phyloP scores from a whole-genome alignment of 2,113 vertebrate species.

The Manacus vitellinus region DNA sequence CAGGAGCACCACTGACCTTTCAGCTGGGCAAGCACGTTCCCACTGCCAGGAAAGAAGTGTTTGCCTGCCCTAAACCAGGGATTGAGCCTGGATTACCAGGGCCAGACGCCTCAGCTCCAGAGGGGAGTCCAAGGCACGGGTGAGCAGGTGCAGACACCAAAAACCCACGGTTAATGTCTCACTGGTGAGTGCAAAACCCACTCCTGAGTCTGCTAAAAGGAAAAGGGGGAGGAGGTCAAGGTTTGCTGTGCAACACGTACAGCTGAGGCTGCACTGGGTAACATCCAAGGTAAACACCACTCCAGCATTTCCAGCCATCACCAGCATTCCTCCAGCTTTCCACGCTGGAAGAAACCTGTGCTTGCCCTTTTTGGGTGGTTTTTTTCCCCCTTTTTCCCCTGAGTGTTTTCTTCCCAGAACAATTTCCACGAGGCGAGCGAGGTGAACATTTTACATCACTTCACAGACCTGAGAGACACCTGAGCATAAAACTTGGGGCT shows the following conservation, averaged over 20 bases:
- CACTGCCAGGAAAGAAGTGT: accelerated
- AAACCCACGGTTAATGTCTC: accelerated
- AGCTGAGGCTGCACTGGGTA: constrained; percentile 14
- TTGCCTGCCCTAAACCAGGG: background rate
- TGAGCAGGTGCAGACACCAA: background rate
- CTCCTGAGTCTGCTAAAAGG: background rate
- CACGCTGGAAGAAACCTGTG: background rate
- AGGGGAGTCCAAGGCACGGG: background rate
- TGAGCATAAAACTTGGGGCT: background rate
- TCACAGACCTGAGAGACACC: background rate
- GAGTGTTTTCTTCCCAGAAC: background rate
- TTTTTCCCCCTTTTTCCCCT: accelerated
- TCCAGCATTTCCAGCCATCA: background rate
- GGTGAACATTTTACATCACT: background rate
- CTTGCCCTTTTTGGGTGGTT: background rate
- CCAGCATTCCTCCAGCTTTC: constrained; percentile 38
- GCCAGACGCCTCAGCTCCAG: background rate
- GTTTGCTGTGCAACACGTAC: background rate
- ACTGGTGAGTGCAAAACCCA: background rate
- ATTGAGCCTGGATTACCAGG: background rate
- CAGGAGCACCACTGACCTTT: background rate
- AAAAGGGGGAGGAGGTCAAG: constrained; percentile 12
- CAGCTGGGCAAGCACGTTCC: accelerated
- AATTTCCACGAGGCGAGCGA: background rate
- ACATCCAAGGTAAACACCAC: constrained; percentile 46